Percentiles rank a stretch among this genome's conserved stretches.
These are phyloP conservation scores for Columba livia DNA, from an alignment of 2,113 vertebrate genomes.

Conservation along the genomic window DNA sequence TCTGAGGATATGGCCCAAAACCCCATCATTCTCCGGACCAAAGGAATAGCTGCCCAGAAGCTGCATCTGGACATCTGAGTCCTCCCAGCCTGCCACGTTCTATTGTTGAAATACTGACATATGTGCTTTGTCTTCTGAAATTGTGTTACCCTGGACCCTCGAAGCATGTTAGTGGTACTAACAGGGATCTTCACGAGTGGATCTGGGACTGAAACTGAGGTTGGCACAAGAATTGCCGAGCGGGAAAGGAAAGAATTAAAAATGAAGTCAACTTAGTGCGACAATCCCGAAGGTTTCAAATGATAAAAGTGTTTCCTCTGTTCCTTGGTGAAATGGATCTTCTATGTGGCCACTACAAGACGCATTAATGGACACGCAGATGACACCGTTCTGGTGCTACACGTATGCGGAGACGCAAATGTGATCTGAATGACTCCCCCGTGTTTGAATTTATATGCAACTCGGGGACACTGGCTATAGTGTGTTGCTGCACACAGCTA, in stretches of 20 bases:
- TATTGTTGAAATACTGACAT: not conserved
- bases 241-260: too few relatives aligned
- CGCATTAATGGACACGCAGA: not conserved
- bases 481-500: constrained; percentile 62
- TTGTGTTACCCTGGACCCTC: not conserved
- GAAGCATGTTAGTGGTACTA: not conserved
- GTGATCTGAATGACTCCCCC: constrained; percentile 31
- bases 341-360: not conserved
- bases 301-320: not conserved
- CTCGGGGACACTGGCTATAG: constrained; percentile 42
- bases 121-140: not conserved
- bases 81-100: not conserved
- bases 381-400: constrained; percentile 20
- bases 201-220: not conserved
- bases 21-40: not conserved
- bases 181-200: not conserved
- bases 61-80: not conserved
- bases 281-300: not conserved
- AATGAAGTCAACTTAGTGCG: not conserved
- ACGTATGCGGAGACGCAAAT: constrained; percentile 7
- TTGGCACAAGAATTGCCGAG: not conserved
- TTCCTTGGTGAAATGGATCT: constrained; percentile 7
- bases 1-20: not conserved
- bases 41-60: not conserved
- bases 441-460: constrained; percentile 58